phyloP scores from a whole-genome alignment of 2,113 vertebrate species.

The Nesogale talazaci region DNA sequence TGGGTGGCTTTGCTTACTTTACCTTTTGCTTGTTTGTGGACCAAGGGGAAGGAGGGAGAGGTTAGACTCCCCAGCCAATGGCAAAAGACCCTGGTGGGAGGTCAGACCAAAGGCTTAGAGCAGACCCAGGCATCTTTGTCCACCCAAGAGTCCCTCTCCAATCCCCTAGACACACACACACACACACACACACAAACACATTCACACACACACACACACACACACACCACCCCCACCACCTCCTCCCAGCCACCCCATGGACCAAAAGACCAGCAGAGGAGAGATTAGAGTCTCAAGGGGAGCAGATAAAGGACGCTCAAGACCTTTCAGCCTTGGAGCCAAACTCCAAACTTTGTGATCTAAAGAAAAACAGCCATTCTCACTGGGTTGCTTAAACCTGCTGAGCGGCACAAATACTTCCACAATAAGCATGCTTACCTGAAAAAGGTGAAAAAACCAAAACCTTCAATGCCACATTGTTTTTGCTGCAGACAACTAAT shows the following conservation, averaged over 20 bases:
- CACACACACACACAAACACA: too few relatives aligned
- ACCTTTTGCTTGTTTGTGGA: conserved; percentile 55
- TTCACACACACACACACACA: too few relatives aligned
- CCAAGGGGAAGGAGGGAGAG: conserved; percentile 3
- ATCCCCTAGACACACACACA: too few relatives aligned
- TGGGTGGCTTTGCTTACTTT: conserved; percentile 36
- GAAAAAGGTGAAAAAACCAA: conserved; percentile 49
- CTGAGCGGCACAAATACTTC: conserved; percentile 62
- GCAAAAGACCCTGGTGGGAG: conserved; percentile 46
- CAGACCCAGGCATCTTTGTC: conserved; percentile 56
- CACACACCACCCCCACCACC: not conserved
- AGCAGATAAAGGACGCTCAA: conserved; percentile 61
- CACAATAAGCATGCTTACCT: conserved; percentile 69
- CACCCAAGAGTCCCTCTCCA: not conserved
- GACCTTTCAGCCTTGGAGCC: conserved; percentile 66
- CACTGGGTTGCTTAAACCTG: conserved; percentile 53
- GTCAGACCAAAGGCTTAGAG: conserved; percentile 55
- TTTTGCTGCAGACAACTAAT: conserved; percentile 45
- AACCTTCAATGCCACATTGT: not conserved
- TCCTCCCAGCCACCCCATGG: conserved; percentile 20
- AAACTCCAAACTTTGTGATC: conserved; percentile 72
- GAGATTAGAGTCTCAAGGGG: conserved; percentile 57
- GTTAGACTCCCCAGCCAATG: conserved; percentile 2
- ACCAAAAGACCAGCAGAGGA: conserved; percentile 61
- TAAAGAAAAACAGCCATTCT: conserved; percentile 76